Evolutionary conservation across 2,113 vertebrate genomes (phyloP), one percentile per base, ranked within the genome.

Genomic region (Hucho hucho): DNA sequence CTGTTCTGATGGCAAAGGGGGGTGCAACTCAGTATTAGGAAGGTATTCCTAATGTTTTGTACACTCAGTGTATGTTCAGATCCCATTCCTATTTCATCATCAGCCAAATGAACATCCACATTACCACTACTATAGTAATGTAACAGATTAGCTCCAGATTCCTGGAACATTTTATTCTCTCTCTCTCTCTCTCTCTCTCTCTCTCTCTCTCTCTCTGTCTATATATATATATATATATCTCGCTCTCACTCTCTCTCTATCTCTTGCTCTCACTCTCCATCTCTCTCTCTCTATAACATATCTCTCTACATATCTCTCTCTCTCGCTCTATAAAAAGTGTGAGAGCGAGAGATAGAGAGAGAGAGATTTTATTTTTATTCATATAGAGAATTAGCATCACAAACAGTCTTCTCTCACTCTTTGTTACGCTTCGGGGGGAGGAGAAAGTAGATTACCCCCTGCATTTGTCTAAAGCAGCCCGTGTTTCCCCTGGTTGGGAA

Each of bases 381-480:
- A 77, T 75, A 69, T 75, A 69, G 69, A 81, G 83, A 86, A 90
- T 89, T 90, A 87, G 81, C 87, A 90, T 90, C 88, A 89, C 83
- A 88, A 87, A 89, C 79, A 85, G 80, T 79, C 37, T 86, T 72
- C 71, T 76, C 37, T 22, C 74, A 79, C 83, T 87, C 79, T 84
- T 84, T 88, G 87, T 87, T 88, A 79, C 79, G 84, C 89, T 89
- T 79, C 75, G 69, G 89, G 84, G 86, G 49, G 16, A 53, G 28
- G 12, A 49, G 81, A 78, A 84, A 89, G 86, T 84, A 86, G 87
- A 90, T 89, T 90, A 89, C 7, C 29, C 75, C 73, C 49, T 53
- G 49, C 49, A 1, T 72, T 80, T 75, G 83, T 85, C 76, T 68
- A 69, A 86, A 79, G 80, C 85, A 71, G 67, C 78, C 78, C 64